A percentile compares a stretch with the other conserved stretches of the same genome.
Evolutionary conservation across 2,888 invertebrate genomes (phyloP).

Genomic region (Lepidochitona cinerea): DNA sequence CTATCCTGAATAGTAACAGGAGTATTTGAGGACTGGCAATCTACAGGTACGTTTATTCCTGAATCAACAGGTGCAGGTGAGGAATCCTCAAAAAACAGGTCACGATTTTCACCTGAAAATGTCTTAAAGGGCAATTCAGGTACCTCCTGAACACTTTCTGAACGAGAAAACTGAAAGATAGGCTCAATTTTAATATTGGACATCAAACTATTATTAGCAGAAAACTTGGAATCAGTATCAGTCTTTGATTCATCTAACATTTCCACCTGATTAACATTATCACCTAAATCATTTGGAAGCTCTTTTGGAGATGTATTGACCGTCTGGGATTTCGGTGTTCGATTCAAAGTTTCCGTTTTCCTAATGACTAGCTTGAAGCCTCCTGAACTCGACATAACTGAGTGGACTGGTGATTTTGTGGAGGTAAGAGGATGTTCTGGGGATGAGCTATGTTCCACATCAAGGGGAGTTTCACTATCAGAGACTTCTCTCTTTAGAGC

Average conservation of each 20-base stretch:
- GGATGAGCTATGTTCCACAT: slow-evolving; percentile 2
- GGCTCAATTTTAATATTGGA: background rate
- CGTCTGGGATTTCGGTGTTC: background rate
- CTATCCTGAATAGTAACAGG: background rate
- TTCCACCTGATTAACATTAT: background rate
- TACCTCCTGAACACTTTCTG: background rate
- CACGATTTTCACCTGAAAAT: background rate
- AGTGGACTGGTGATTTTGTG: background rate
- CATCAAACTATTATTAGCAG: background rate
- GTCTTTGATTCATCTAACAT: background rate
- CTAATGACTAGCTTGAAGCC: slow-evolving; percentile 5
- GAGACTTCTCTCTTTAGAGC: background rate
- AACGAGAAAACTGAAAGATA: background rate
- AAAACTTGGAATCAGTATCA: background rate
- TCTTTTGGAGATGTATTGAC: background rate
- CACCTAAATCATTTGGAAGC: background rate
- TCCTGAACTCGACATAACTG: background rate
- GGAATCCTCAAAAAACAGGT: background rate
- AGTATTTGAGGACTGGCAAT: background rate
- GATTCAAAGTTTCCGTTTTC: background rate
- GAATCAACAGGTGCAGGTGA: background rate
- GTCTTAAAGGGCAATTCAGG: background rate
- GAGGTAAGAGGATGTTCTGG: background rate
- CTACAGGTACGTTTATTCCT: background rate
- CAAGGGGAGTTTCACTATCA: background rate